A percentile compares a stretch with the other conserved stretches of the same genome.
These are phyloP conservation scores for Eumacrocentrus americanus DNA, from an alignment of 2,888 invertebrate genomes.

Conservation along the genomic window DNA sequence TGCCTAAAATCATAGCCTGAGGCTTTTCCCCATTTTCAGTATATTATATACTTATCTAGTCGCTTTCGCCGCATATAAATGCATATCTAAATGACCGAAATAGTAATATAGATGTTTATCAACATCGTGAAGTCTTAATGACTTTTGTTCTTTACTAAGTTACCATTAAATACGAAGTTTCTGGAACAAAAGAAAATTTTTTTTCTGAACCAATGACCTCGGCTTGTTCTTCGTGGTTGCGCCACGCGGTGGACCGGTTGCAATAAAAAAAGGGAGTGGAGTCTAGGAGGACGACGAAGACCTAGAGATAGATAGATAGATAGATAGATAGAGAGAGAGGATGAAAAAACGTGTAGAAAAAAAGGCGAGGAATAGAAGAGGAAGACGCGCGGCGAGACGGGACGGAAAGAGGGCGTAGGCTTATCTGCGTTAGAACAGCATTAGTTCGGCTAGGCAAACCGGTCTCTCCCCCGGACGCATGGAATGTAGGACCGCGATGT, in stretches of 20 bases:
- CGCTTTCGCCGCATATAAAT: no score
- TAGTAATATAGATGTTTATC: no score
- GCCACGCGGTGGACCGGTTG: slow-evolving; percentile 35
- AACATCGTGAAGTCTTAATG: no score
- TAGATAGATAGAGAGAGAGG: slow-evolving; percentile 12
- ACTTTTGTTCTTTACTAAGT: no score
- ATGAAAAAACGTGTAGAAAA: slow-evolving; percentile 20
- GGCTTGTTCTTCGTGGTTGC: slow-evolving; percentile 27
- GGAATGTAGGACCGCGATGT: slow-evolving; percentile 42
- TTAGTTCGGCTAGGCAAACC: slow-evolving; percentile 37
- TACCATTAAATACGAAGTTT: background rate
- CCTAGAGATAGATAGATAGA: slow-evolving; percentile 5
- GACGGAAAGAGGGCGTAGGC: slow-evolving; percentile 33
- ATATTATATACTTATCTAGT: no score
- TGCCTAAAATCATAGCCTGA: slow-evolving; percentile 5
- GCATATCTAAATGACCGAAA: no score
- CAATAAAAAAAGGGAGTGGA: slow-evolving; percentile 32
- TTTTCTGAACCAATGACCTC: slow-evolving; percentile 21
- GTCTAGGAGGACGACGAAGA: slow-evolving; percentile 15
- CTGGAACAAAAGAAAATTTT: slow-evolving; percentile 11
- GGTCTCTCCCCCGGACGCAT: slow-evolving; percentile 34
- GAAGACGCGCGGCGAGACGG: slow-evolving; percentile 23
- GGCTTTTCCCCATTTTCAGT: no score
- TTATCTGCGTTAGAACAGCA: slow-evolving; percentile 37
- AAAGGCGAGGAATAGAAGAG: slow-evolving; percentile 23